Percentiles rank a stretch among this genome's conserved stretches.
Conservation (phyloP, 2,888 invertebrate species). For the Lasioglossum calceatum region DNA sequence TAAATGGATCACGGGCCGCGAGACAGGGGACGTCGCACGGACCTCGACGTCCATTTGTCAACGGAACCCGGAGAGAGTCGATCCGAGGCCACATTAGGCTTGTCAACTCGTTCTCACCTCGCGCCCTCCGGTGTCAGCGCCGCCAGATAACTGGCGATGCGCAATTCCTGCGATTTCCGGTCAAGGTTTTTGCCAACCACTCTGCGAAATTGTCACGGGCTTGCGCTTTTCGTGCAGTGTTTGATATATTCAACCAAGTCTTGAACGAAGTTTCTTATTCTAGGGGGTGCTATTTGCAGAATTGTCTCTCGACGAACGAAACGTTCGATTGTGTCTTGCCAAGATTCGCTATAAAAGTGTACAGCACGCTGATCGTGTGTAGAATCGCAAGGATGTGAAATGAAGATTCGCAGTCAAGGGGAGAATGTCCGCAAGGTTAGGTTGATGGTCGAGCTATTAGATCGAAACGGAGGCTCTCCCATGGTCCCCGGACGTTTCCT, state of each 20-base stretch:
- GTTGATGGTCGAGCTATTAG: not conserved
- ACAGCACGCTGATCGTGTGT: not conserved
- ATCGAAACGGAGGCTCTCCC: not conserved
- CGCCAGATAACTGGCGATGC: not conserved
- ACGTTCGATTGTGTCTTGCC: too few species aligned
- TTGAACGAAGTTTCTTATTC: not conserved
- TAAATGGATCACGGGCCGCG: not conserved
- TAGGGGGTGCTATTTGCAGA: not conserved
- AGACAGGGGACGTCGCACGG: not conserved
- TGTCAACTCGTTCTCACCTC: not conserved
- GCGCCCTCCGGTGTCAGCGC: not conserved
- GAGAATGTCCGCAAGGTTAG: not conserved
- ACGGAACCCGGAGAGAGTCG: not conserved
- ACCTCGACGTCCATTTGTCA: slow-evolving; percentile 47
- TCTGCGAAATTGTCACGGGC: not conserved
- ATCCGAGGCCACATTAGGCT: not conserved
- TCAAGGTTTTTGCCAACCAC: not conserved
- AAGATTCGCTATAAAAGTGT: too few species aligned
- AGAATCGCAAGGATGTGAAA: not conserved
- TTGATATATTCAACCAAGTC: not conserved
- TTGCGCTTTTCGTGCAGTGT: not conserved
- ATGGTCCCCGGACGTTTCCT: not conserved
- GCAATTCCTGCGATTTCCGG: not conserved
- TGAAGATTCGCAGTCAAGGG: not conserved
- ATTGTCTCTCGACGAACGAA: not conserved